A percentile compares a stretch with the other conserved stretches of the same genome.
Conservation (phyloP, 2,888 invertebrate genomes). For the Philhelius pedissequus region DNA sequence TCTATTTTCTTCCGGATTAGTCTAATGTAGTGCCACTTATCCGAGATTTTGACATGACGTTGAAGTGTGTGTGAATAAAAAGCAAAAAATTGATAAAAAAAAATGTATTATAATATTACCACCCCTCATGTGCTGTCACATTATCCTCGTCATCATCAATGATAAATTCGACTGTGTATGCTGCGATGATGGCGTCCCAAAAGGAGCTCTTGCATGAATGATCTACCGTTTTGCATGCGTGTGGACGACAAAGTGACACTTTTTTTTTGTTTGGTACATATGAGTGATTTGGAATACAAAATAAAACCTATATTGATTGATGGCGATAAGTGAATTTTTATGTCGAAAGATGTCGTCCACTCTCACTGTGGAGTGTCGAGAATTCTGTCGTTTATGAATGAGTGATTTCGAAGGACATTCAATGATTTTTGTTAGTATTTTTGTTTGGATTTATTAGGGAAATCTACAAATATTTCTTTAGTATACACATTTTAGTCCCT, state of each 20-base stretch:
- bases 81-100: conserved; percentile 1
- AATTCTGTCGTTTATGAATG: conserved; percentile 48
- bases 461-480: too few relatives aligned
- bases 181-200: neutral
- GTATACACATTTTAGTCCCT: too few relatives aligned
- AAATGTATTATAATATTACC: conserved; percentile 29
- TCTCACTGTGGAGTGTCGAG: conserved; percentile 31
- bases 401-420: conserved; percentile 17
- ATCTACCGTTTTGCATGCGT: conserved; percentile 26
- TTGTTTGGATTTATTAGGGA: too few relatives aligned
- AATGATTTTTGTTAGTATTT: too few relatives aligned
- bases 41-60: conserved; percentile 62
- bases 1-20: conserved; percentile 58
- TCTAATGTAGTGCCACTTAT: conserved; percentile 68
- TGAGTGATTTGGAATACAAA: conserved; percentile 38
- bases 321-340: conserved; percentile 56
- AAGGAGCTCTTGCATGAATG: conserved; percentile 37
- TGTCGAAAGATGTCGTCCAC: conserved; percentile 13
- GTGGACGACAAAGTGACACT: conserved; percentile 21
- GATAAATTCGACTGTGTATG: neutral
- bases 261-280: conserved; percentile 18
- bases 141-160: conserved; percentile 55
- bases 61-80: conserved; percentile 54
- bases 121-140: conserved; percentile 63
- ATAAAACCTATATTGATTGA: conserved; percentile 52